Base-by-base conservation (phyloP, 2,888 invertebrate species). In the Neelides folsomi region DNA sequence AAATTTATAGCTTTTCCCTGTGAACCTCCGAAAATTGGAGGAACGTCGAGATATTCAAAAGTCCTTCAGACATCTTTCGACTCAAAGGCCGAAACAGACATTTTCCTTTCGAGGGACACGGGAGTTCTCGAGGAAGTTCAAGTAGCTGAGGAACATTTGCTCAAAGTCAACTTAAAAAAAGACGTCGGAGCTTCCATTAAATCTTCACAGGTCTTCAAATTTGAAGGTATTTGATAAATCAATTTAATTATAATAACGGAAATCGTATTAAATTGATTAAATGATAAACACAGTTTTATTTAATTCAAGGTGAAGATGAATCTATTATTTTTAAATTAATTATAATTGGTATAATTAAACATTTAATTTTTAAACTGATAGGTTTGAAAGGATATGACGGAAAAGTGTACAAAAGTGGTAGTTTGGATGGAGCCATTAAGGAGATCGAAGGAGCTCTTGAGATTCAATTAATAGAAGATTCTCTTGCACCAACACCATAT, bases 1-100 rank as follows among this genome's bases (percentile, higher is more conserved):
- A 89, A 89, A 73, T 73, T 72, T 7, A 67, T 69, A 39, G 80
- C 80, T 64, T 60, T 56, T n/a, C 52, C 41, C 43, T 57, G 57
- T 15, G 36, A 56, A 10, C 57, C 56, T 3, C 55, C 54, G 2
- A 42, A 59, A 0, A 62, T 56, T 39, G 59, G 56, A 47, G 55
- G 55, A 45, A 60, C 62, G 15, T 47, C 58, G 8, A 55, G 53
- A 35, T 56, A 15, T 8, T 60, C 57, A 37, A 44, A 51, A 18
- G 60, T 63, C 34, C 47, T 63, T 15, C 58, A 60, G 10, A 57
- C 58, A 16, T 45, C 51, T 18, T 47, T 60, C 2, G 60, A 58
- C 13, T 62, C 65, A 13, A 59, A 62, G 19, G 58, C 60, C 18
- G 51, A 58, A 18, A 54, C 59, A 9, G 59, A 57, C 47, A 58